A percentile compares a stretch with the other conserved stretches of the same genome.
Evolutionary conservation across 2,113 vertebrate species (phyloP).

Genomic region (Nestor notabilis): DNA sequence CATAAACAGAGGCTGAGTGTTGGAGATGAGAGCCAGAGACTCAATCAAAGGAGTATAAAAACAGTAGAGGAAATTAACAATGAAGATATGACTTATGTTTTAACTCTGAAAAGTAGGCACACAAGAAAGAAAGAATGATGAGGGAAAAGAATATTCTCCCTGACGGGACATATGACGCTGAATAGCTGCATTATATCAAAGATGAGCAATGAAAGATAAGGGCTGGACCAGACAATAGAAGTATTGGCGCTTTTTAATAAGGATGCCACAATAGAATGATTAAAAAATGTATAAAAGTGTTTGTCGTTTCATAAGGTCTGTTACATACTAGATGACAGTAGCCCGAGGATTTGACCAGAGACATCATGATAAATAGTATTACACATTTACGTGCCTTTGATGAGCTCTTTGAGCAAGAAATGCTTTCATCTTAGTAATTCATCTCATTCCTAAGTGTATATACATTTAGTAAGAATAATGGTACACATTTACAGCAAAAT

Average conservation of each 20-base stretch:
- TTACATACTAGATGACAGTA: neutral
- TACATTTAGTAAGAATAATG: neutral
- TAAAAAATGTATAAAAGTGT: neutral
- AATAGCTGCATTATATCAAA: neutral
- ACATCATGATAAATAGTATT: neutral
- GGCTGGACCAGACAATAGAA: neutral
- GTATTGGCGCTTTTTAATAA: neutral
- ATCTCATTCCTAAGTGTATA: neutral
- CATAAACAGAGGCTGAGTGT: neutral
- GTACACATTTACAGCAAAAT: neutral
- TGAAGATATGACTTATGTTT: neutral
- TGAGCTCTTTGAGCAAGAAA: neutral
- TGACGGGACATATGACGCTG: neutral
- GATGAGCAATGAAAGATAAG: neutral
- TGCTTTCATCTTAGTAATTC: neutral
- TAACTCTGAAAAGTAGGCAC: neutral
- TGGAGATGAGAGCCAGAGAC: neutral
- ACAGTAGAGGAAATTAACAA: neutral
- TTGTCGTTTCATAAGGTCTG: neutral
- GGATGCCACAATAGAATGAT: neutral
- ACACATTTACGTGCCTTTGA: neutral
- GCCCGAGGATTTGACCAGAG: neutral
- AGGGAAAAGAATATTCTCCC: neutral
- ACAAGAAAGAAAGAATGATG: neutral
- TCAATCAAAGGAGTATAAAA: neutral